A percentile compares a stretch with the other conserved stretches of the same genome.
phyloP scores from a whole-genome alignment of 2,888 invertebrate species.

The Spilarctia lutea region DNA sequence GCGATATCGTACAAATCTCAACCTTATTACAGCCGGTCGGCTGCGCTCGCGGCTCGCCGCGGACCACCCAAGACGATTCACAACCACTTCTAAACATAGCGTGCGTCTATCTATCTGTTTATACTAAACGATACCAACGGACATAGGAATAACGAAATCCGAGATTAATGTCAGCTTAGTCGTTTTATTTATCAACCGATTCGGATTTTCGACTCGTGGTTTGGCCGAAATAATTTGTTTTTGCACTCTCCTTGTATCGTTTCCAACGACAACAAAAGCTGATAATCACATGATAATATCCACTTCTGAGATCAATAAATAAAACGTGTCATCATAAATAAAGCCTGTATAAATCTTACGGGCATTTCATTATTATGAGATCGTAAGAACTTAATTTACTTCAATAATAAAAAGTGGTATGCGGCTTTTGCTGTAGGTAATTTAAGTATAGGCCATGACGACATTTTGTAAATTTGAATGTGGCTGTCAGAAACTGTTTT shows the following conservation, averaged over 20 bases:
- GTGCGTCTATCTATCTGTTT: conserved; percentile 74
- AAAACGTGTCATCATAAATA: conserved; percentile 70
- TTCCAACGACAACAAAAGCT: conserved; percentile 62
- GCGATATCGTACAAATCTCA: conserved; percentile 81
- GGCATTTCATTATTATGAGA: conserved; percentile 61
- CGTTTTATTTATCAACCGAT: conserved; percentile 56
- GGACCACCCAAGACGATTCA: conserved; percentile 80
- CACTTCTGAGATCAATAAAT: conserved; percentile 64
- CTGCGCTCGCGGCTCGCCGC: conserved; percentile 65
- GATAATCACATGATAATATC: conserved; percentile 67
- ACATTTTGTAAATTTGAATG: conserved; percentile 52
- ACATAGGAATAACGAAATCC: conserved; percentile 72
- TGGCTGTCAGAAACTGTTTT: conserved; percentile 66
- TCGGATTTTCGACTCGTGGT: conserved; percentile 38
- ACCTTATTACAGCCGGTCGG: conserved; percentile 73
- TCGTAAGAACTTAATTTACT: conserved; percentile 72
- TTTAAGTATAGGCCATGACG: conserved; percentile 33
- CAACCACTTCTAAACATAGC: conserved; percentile 79
- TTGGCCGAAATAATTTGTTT: conserved; percentile 38
- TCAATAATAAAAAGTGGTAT: conserved; percentile 70
- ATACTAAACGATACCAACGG: conserved; percentile 71
- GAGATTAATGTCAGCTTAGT: conserved; percentile 61
- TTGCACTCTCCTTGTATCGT: conserved; percentile 55
- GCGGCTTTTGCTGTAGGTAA: conserved; percentile 58
- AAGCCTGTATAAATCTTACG: conserved; percentile 64